Conservation (phyloP, 1,140 invertebrate species). For the Chironomus tepperi region DNA sequence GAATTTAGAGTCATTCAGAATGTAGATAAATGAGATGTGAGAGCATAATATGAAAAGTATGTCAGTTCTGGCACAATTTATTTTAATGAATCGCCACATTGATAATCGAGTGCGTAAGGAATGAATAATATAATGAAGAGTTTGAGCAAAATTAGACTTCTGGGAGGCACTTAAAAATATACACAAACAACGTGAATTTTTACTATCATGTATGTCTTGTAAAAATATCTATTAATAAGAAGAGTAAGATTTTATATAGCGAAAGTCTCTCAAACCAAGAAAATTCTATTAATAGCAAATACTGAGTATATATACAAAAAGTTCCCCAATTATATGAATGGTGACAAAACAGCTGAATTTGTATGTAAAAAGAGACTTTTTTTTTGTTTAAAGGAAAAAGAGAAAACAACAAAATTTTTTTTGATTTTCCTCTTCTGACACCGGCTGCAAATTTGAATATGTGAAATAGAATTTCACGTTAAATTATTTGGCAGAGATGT, state of each 20-base stretch:
- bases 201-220: too few species aligned
- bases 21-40: too few species aligned
- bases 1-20: too few species aligned
- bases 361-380: background rate
- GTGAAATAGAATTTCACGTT: background rate
- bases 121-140: too few species aligned
- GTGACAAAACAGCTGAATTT: conserved; percentile 7
- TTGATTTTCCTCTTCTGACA: background rate
- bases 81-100: too few species aligned
- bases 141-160: too few species aligned
- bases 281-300: background rate
- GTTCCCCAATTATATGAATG: background rate
- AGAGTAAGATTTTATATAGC: background rate
- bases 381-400: background rate
- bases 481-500: too few species aligned
- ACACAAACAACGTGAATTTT: too few species aligned
- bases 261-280: background rate
- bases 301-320: conserved; percentile 8
- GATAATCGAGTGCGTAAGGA: too few species aligned
- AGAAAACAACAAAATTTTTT: background rate
- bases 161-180: too few species aligned
- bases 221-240: background rate
- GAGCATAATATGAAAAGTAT: too few species aligned
- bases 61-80: too few species aligned
- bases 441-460: background rate